Conservation (phyloP, 2,797 vertebrate species). For the Choloepus didactylus region DNA sequence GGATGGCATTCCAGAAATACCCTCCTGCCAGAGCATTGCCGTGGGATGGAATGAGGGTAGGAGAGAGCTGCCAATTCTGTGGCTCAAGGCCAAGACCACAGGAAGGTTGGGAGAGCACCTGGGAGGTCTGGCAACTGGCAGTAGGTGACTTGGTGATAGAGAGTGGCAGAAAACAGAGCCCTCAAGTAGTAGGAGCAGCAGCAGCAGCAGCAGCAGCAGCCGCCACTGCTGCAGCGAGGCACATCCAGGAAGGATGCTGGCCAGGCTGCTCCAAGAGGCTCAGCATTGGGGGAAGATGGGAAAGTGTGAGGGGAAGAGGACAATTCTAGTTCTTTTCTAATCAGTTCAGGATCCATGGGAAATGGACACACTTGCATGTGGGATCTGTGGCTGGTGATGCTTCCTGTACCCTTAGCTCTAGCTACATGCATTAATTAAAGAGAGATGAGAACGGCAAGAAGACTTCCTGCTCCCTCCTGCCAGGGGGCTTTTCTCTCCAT, state of each 20-base stretch:
- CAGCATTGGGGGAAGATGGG: background rate
- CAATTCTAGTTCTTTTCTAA: background rate
- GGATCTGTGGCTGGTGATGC: background rate
- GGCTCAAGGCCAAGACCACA: background rate
- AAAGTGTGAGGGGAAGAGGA: slow-evolving; percentile 12
- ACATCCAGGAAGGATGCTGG: slow-evolving; percentile 47
- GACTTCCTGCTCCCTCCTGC: background rate
- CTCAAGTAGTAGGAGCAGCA: background rate
- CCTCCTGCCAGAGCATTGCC: background rate
- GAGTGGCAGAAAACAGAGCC: background rate
- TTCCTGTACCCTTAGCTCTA: background rate
- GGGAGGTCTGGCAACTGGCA: background rate
- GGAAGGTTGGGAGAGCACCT: background rate
- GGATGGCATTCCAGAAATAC: slow-evolving; percentile 35
- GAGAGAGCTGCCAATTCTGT: background rate
- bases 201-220: background rate
- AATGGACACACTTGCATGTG: background rate
- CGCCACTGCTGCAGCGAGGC: background rate
- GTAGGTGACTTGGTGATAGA: background rate
- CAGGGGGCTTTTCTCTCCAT: slow-evolving; percentile 26
- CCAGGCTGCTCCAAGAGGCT: slow-evolving; percentile 21
- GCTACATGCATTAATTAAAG: background rate
- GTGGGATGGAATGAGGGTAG: background rate
- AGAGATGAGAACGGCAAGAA: background rate
- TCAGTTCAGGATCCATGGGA: background rate